Percentiles rank a stretch among this genome's conserved stretches.
These are phyloP conservation scores for Alligator sinensis DNA, from an alignment of 2,113 vertebrate genomes.

Conservation along the genomic window DNA sequence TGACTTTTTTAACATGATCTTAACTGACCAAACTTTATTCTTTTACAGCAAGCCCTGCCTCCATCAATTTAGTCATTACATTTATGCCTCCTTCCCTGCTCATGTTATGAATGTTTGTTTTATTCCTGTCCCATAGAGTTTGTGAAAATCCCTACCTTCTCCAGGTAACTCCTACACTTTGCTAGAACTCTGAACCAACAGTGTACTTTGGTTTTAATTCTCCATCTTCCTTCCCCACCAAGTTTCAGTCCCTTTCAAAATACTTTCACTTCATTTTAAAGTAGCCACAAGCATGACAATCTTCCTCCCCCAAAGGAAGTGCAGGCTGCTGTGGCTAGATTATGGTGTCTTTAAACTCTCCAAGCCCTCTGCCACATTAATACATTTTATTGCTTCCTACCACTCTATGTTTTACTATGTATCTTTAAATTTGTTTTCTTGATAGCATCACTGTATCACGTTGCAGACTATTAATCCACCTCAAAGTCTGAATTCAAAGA, in stretches of 20 bases:
- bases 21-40: neutral
- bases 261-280: fast-evolving
- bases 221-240: neutral
- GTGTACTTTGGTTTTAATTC: neutral
- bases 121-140: neutral
- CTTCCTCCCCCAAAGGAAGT: neutral
- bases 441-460: neutral
- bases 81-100: too few relatives aligned
- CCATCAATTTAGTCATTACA: neutral
- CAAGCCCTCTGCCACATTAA: neutral
- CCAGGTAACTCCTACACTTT: neutral
- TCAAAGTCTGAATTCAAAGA: neutral
- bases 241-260: neutral
- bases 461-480: fast-evolving
- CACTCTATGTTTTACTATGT: neutral
- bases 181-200: neutral
- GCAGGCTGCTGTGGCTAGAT: neutral
- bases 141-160: neutral
- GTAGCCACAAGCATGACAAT: neutral
- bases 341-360: fast-evolving
- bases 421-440: neutral
- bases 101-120: too few relatives aligned
- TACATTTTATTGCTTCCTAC: neutral
- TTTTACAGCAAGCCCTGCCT: neutral
- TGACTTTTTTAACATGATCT: neutral